These are phyloP conservation scores for Ophioderma brevispina DNA, from an alignment of 35 echinoderm and acorn worm genomes.

Conservation along the genomic window DNA sequence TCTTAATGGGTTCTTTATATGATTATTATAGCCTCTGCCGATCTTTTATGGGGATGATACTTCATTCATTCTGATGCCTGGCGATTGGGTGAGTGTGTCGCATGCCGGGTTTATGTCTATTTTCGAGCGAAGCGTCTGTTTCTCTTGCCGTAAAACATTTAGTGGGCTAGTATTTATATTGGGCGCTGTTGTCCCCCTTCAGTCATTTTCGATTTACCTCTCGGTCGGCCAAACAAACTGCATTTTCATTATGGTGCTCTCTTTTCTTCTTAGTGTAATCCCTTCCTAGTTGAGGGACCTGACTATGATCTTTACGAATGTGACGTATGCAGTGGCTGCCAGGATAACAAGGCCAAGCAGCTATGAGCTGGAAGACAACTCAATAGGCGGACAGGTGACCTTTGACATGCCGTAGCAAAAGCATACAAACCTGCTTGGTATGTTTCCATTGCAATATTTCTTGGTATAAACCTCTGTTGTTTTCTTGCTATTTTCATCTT, in stretches of 20 bases:
- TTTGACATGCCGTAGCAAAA: background rate
- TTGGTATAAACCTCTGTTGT: background rate
- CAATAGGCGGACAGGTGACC: background rate
- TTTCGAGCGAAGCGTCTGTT: background rate
- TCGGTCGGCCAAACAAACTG: background rate
- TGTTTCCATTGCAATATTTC: background rate
- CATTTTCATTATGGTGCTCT: background rate
- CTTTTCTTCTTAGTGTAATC: background rate
- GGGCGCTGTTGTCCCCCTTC: too few relatives aligned
- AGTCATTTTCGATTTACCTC: too few relatives aligned
- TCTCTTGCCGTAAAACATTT: background rate
- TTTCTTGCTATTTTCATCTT: background rate
- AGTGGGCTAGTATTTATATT: too few relatives aligned
- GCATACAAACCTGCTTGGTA: background rate
- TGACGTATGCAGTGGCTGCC: background rate
- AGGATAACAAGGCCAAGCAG: background rate
- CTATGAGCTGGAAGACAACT: background rate
- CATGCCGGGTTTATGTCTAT: background rate
- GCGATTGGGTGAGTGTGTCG: background rate
- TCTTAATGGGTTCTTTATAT: background rate
- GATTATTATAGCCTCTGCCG: background rate
- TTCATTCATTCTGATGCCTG: background rate
- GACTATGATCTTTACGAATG: background rate
- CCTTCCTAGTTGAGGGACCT: background rate
- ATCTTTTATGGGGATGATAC: background rate